Conservation (phyloP, 2,888 invertebrate species). For the Gortyna flavago region DNA sequence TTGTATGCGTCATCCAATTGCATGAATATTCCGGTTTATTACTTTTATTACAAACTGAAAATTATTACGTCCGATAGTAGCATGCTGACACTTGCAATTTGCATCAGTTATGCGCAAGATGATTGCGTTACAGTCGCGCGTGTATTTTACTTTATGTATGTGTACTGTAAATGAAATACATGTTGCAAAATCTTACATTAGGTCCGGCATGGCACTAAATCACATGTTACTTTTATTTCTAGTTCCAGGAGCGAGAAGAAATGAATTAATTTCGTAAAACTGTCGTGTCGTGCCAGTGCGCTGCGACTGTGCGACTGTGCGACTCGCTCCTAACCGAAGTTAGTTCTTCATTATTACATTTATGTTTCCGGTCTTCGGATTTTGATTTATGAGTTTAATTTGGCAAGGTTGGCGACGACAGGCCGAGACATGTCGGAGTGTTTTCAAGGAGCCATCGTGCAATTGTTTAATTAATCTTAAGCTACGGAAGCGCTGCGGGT, state of each 20-base stretch:
- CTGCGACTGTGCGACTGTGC: conserved; percentile 68
- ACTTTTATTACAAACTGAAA: conserved; percentile 71
- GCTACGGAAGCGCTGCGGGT: conserved; percentile 85
- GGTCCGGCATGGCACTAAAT: conserved; percentile 51
- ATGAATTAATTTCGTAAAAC: conserved; percentile 76
- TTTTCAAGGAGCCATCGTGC: conserved; percentile 89
- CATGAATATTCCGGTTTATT: conserved; percentile 77
- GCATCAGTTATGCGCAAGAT: conserved; percentile 64
- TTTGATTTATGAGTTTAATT: conserved; percentile 90
- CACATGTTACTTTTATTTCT: conserved; percentile 53
- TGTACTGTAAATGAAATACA: conserved; percentile 31
- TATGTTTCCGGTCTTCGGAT: conserved; percentile 86
- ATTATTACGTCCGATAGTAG: conserved; percentile 71
- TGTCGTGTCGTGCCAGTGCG: conserved; percentile 72
- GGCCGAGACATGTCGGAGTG: conserved; percentile 90
- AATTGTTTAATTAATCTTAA: conserved; percentile 90
- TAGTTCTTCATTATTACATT: conserved; percentile 87
- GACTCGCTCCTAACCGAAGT: conserved; percentile 74
- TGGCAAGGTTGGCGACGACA: conserved; percentile 89
- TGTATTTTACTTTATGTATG: conserved; percentile 62
- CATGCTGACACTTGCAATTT: conserved; percentile 73
- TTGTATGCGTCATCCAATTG: conserved; percentile 75
- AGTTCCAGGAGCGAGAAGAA: conserved; percentile 71
- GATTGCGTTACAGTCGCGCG: conserved; percentile 57
- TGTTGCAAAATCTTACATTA: conserved; percentile 38